Base-by-base conservation (phyloP, 1,140 invertebrate species). In the Vollenhovia emeryi region DNA sequence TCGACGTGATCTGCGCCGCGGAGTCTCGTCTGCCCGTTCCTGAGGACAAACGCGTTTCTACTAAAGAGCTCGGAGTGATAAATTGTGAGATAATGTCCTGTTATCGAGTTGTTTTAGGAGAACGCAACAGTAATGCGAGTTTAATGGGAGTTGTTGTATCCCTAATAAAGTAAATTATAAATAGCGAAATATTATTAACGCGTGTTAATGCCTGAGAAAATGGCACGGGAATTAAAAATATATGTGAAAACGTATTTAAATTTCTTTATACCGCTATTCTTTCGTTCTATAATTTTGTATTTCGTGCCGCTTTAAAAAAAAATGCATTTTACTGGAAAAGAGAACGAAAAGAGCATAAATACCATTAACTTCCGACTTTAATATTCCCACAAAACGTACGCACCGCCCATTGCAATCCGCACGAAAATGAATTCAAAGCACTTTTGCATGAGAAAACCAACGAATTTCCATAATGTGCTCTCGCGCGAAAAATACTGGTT, bases 1-100 rank as follows among this genome's bases (percentile, higher is more conserved):
- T 97, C 89, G 97, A 96, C 73, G 97, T 97, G 88, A 98, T 98
- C 94, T 99, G 98, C 0, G 98, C 97, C 3, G 98, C 97, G 0
- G 98, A 98, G 93, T 98, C 98, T 57, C 98, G 95, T 66, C 98
- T 95, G 82, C 97, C 98, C 83, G 95, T 93, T 43, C 95, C 95
- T 95, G 21, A 0, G 2, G 2, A n/a, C 36, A 57, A 71, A 71
- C 7, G 18, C 43, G 24, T 55, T n/a, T 40, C 30, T 2, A 4
- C 1, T 40, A 13, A 27, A 30, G 40, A 30, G 59, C 18, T 71
- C 30, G 36, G 43, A 9, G 8, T 69, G 3, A 40, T 40, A n/a
- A 69, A 24, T 18, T 18, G 15, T 9, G 27, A 40, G 24, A 80
- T 5, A 3, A 76, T 33, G 33, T 33, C 33, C 6, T 33, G 33